A percentile compares a stretch with the other conserved stretches of the same genome.
Evolutionary conservation across 2,113 vertebrate species (phyloP).

Genomic region (Xyliphius kryptos): DNA sequence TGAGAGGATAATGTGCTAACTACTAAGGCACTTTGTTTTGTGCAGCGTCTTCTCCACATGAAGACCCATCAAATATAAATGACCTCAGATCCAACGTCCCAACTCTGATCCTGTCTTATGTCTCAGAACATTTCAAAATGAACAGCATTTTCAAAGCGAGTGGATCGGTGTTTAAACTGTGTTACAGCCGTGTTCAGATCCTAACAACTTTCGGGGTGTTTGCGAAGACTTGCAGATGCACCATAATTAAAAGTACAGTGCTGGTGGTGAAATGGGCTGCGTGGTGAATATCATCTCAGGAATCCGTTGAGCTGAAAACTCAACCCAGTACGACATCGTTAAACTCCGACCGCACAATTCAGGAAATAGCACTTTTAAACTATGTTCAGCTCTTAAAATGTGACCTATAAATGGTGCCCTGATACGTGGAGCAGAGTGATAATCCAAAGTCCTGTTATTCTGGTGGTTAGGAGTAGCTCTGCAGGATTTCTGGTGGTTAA

Average conservation of each 20-base stretch:
- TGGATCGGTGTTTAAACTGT: too few relatives aligned
- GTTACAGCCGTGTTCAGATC: not conserved
- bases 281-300: conserved; percentile 55
- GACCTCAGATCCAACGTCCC: too few relatives aligned
- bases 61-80: too few relatives aligned
- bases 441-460: conserved; percentile 57
- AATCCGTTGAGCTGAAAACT: conserved; percentile 54
- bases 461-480: conserved; percentile 43
- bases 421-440: conserved; percentile 46
- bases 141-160: too few relatives aligned
- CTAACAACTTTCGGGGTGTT: not conserved
- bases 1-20: too few relatives aligned
- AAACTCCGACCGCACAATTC: conserved; percentile 59
- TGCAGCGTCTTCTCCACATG: too few relatives aligned
- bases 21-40: too few relatives aligned
- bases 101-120: too few relatives aligned
- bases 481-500: conserved; percentile 41
- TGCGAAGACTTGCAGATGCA: conserved; percentile 36
- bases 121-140: too few relatives aligned
- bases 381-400: conserved; percentile 48
- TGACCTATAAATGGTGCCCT: conserved; percentile 51
- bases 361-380: conserved; percentile 49
- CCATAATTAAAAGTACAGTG: conserved; percentile 31
- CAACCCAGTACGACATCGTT: conserved; percentile 55
- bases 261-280: conserved; percentile 35